A percentile compares a stretch with the other conserved stretches of the same genome.
Conservation (phyloP, 2,888 invertebrate species). For the Cerastoderma edule region DNA sequence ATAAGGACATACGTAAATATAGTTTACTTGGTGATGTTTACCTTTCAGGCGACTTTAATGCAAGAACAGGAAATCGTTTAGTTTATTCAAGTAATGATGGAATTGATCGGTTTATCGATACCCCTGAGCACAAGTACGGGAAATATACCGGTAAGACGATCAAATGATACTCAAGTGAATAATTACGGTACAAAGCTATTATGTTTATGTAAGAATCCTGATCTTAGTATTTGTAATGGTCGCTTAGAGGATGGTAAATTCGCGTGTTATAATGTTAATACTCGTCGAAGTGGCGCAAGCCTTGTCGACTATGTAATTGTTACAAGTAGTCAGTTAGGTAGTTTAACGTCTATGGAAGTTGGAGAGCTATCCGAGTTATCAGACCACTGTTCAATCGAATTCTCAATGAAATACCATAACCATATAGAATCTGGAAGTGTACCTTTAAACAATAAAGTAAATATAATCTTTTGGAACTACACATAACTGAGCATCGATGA, state of each 20-base stretch:
- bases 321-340: neutral
- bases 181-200: constrained; percentile 15
- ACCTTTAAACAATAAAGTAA: neutral
- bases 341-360: neutral
- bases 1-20: constrained; percentile 19
- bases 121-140: neutral
- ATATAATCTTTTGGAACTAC: neutral
- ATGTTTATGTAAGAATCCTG: constrained; percentile 19
- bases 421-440: neutral
- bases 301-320: constrained; percentile 24
- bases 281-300: constrained; percentile 8
- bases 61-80: constrained; percentile 4
- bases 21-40: constrained; percentile 17
- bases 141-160: neutral
- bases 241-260: constrained; percentile 3
- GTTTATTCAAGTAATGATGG: neutral
- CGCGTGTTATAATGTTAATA: neutral
- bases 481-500: neutral
- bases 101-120: neutral
- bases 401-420: neutral
- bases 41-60: constrained; percentile 30
- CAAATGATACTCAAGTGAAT: constrained; percentile 14
- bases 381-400: constrained; percentile 18
- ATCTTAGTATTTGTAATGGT: constrained; percentile 17
- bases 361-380: constrained; percentile 10